These are phyloP conservation scores for Prionailurus viverrinus DNA, from an alignment of 2,113 vertebrate species.

Conservation along the genomic window DNA sequence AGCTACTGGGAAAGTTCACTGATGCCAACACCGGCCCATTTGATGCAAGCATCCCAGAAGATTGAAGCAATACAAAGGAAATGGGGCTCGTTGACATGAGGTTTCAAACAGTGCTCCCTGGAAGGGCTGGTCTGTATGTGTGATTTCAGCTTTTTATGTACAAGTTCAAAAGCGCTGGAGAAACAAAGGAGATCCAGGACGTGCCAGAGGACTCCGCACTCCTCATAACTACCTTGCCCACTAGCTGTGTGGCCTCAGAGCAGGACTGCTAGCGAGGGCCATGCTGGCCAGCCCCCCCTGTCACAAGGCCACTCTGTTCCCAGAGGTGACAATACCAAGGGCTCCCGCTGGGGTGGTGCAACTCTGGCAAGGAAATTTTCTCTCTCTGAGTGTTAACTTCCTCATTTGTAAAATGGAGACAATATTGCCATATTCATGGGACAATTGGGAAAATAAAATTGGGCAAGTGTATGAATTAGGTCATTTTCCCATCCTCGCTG, in stretches of 20 bases:
- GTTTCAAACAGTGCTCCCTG: constrained; percentile 23
- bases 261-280: neutral
- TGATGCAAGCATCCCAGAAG: constrained; percentile 1
- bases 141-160: neutral
- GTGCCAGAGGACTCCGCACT: neutral
- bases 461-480: neutral
- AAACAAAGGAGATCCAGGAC: neutral
- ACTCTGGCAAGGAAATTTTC: neutral
- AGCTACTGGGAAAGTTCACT: neutral
- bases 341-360: neutral
- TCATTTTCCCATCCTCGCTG: neutral
- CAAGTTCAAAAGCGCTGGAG: neutral
- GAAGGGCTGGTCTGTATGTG: neutral
- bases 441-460: neutral
- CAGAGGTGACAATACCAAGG: fast-evolving
- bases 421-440: neutral
- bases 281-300: fast-evolving
- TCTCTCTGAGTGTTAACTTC: neutral
- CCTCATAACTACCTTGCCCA: neutral
- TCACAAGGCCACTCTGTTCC: too few relatives aligned
- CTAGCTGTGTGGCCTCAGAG: fast-evolving
- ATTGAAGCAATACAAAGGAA: neutral
- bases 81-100: neutral
- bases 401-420: constrained; percentile 4
- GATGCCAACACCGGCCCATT: neutral